Conservation (phyloP, 2,888 invertebrate species). For the Ichneumoninae sp. region DNA sequence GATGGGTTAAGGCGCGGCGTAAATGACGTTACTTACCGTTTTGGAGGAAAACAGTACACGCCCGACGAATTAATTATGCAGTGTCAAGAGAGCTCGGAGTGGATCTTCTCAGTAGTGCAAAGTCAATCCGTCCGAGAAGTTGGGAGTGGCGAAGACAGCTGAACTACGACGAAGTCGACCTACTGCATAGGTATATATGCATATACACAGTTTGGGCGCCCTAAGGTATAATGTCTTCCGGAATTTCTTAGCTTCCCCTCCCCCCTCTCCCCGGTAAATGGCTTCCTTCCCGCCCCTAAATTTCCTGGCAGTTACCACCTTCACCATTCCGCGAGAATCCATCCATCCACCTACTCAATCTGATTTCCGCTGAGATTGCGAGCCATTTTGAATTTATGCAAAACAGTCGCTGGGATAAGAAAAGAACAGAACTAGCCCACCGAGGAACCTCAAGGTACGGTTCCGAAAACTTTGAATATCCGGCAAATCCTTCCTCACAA, state of each 20-base stretch:
- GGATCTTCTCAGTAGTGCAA: constrained; percentile 17
- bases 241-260: constrained; percentile 37
- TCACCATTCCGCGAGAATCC: neutral
- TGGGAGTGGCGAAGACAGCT: constrained; percentile 9
- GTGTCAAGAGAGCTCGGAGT: neutral
- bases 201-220: constrained; percentile 38
- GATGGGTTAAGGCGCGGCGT: neutral
- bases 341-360: neutral
- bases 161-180: constrained; percentile 1
- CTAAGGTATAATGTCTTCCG: constrained; percentile 43
- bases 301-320: neutral
- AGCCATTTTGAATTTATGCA: constrained; percentile 14
- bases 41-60: constrained; percentile 14
- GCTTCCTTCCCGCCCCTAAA: neutral
- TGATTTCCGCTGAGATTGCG: neutral
- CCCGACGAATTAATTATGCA: constrained; percentile 20
- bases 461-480: constrained; percentile 28
- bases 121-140: constrained; percentile 6
- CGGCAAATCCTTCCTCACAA: constrained; percentile 21
- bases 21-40: neutral
- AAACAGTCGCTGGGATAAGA: constrained; percentile 3
- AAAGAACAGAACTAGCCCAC: neutral
- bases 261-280: constrained; percentile 18
- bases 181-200: constrained; percentile 6
- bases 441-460: neutral